phyloP scores from a whole-genome alignment of 2,113 vertebrate genomes.

The Tympanuchus pallidicinctus region DNA sequence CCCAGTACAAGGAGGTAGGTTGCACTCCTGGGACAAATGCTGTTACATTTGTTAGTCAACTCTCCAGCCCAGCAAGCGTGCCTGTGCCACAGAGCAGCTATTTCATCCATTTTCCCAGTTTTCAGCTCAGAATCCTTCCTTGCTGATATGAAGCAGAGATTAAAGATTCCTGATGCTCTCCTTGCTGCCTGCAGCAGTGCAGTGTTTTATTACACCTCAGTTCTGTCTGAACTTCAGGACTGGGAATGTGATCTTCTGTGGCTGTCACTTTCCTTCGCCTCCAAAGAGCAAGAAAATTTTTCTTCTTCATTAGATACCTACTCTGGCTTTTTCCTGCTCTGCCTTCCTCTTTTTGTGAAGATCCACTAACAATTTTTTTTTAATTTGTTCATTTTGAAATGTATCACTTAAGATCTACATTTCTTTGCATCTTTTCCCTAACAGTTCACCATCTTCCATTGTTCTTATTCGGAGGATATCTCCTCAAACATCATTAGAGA shows the following conservation, averaged over 20 bases:
- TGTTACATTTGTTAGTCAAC: background rate
- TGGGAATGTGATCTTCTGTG: background rate
- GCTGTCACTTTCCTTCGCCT: background rate
- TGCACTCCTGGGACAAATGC: background rate
- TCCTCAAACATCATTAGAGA: background rate
- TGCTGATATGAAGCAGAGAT: background rate
- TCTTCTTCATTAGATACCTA: background rate
- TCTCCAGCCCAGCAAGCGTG: background rate
- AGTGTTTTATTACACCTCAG: accelerated
- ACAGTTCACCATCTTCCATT: background rate
- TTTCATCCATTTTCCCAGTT: background rate
- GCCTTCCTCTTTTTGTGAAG: background rate
- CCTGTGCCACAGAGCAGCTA: background rate
- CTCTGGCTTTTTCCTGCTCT: background rate
- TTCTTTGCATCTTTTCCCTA: background rate
- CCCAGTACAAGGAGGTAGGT: background rate
- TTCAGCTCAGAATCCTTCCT: background rate
- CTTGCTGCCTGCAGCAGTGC: background rate
- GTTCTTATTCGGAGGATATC: background rate
- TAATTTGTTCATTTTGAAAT: background rate
- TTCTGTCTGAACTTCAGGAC: background rate
- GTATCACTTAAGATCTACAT: background rate
- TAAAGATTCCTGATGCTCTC: background rate
- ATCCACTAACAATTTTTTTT: background rate
- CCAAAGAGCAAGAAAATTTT: background rate